Evolutionary conservation across 2,797 vertebrate species (phyloP).

Genomic region (Halcyon badia): DNA sequence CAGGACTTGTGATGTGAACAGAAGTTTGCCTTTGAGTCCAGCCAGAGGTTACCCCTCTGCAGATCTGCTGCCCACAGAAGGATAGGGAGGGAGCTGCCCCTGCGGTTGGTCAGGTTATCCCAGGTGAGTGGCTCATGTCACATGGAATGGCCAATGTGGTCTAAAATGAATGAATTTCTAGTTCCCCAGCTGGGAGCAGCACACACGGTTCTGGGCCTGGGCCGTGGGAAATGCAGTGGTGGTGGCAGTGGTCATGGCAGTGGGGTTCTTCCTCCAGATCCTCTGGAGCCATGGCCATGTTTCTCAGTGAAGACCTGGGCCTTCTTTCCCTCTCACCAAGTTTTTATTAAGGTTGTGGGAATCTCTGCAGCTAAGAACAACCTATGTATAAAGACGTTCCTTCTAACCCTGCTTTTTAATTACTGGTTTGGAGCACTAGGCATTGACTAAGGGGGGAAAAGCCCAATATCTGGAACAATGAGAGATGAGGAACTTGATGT

Average conservation of each 20-base stretch:
- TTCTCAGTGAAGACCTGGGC: background rate
- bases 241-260: background rate
- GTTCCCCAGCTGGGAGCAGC: background rate
- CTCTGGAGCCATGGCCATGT: fast-evolving
- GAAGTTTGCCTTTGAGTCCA: background rate
- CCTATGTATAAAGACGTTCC: background rate
- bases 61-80: background rate
- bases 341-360: background rate
- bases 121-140: background rate
- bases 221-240: background rate
- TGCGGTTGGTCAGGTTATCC: fast-evolving
- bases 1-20: no score
- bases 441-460: background rate
- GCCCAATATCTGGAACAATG: background rate
- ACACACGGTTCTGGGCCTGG: background rate
- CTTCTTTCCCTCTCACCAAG: background rate
- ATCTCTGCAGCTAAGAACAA: background rate
- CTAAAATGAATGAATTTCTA: background rate
- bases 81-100: background rate
- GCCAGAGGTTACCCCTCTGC: background rate
- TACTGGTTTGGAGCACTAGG: background rate
- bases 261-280: background rate
- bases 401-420: background rate
- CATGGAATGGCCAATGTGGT: fast-evolving
- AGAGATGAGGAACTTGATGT: background rate